Conservation (phyloP, 2,113 vertebrate species). For the Sphyrna mokarran region DNA sequence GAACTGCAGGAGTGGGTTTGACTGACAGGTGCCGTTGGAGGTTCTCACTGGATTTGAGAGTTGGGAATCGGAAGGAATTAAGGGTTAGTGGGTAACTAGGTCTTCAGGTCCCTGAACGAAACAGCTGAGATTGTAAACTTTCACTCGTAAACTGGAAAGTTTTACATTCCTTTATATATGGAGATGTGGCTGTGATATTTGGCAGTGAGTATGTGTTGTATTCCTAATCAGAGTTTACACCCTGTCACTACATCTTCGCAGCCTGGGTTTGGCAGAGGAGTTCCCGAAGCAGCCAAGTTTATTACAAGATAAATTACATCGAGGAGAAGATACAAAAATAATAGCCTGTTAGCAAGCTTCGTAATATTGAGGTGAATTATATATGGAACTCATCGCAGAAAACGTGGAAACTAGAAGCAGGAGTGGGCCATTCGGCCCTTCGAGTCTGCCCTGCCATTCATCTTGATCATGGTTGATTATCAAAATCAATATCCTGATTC, state of each 20-base stretch:
- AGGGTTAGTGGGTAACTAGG: not conserved
- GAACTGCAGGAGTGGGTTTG: not conserved
- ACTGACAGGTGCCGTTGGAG: not conserved
- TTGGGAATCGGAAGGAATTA: not conserved
- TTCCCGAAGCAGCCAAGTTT: constrained; percentile 26
- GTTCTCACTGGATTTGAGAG: not conserved
- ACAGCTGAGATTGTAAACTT: not conserved
- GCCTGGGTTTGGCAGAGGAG: not conserved
- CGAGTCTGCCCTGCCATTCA: too few species aligned
- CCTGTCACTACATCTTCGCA: not conserved
- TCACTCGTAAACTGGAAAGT: not conserved
- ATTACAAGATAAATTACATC: not conserved
- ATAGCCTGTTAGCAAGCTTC: not conserved
- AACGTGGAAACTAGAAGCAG: too few species aligned
- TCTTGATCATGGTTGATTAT: too few species aligned
- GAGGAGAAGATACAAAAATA: not conserved
- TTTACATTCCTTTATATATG: constrained; percentile 4
- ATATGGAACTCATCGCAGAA: not conserved
- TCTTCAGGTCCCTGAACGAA: not conserved
- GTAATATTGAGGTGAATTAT: not conserved
- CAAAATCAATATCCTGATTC: too few species aligned
- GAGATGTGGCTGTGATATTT: not conserved
- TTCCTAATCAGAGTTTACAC: not conserved
- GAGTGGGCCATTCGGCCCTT: too few species aligned
- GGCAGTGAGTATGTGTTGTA: not conserved